Evolutionary conservation across 2,797 vertebrate genomes (phyloP).

Genomic region (Poeciliopsis infans): DNA sequence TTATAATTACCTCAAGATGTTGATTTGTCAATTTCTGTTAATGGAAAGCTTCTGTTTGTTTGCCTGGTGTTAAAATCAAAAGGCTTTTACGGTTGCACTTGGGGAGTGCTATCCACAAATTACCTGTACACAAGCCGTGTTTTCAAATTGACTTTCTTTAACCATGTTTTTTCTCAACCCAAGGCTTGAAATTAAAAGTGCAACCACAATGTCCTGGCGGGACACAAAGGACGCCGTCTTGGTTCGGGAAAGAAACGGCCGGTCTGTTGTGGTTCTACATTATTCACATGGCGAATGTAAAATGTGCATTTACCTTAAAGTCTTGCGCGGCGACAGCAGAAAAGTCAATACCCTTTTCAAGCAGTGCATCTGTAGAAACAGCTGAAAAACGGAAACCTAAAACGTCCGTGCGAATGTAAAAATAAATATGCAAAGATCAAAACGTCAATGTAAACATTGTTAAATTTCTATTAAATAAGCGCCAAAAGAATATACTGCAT

Average conservation of each 20-base stretch:
- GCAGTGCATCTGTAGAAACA: slow-evolving; percentile 4
- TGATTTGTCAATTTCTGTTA: slow-evolving; percentile 60
- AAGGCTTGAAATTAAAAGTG: slow-evolving; percentile 20
- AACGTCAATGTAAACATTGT: not conserved
- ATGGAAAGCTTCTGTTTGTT: slow-evolving; percentile 48
- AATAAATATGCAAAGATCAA: too few species aligned
- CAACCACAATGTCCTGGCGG: slow-evolving; percentile 1
- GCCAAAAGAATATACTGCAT: not conserved
- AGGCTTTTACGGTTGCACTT: slow-evolving; percentile 34
- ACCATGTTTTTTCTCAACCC: slow-evolving; percentile 15
- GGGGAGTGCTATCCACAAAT: slow-evolving; percentile 40
- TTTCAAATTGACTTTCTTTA: slow-evolving; percentile 21
- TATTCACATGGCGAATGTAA: not conserved
- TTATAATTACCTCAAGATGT: slow-evolving; percentile 69
- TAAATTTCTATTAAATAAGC: not conserved
- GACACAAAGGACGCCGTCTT: slow-evolving; percentile 2
- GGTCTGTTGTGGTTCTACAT: not conserved
- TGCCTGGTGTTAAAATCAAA: slow-evolving; percentile 47
- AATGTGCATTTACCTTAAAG: slow-evolving; percentile 11
- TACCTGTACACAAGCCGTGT: slow-evolving; percentile 19
- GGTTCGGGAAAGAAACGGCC: not conserved
- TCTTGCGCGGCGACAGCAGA: not conserved
- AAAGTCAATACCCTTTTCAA: slow-evolving; percentile 11
- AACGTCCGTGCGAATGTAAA: not conserved
- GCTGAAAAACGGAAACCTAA: not conserved